Base-by-base conservation (phyloP, 2,113 vertebrate genomes). In the Axis porcinus region DNA sequence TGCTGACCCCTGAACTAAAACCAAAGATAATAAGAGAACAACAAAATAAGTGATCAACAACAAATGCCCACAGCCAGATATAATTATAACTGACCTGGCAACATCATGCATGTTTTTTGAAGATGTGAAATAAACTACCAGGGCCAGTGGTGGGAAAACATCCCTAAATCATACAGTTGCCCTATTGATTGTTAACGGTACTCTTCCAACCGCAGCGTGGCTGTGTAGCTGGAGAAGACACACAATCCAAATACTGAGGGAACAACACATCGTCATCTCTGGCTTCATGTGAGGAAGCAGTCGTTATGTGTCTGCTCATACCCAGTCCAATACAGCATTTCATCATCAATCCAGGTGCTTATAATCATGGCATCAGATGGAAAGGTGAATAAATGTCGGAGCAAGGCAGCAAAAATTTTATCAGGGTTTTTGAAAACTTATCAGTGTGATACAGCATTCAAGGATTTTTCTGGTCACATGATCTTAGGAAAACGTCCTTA, bases 281-380 rank as follows among this genome's bases (percentile, higher is more conserved):
- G 36, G 5, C 27, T 16, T 76, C 17, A 2, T 2, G 0, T 7
- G 28, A 95, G 74, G 50, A 28, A 10, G 19, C 16, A 12, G 40
- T 88, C 70, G 13, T 8, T 14, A 2, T 5, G 10, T 1, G 27
- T 2, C 27, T 36, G 10, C 47, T 21, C 11, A 78, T 0, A 2
- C 12, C 43, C 50, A 6, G 50, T 23, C 45, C 50, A 52, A 4
- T 3, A 9, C 0, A 3, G 5, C 1, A 9, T 62, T 30, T 43
- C 52, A 19, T 21, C 45, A 13, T 36, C 28, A 33, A 19, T 45
- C 47, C 28, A 4, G 0, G 1, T 13, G 45, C 28, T n/a, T 15
- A 40, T 25, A 12, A 40, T 36, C 52, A 64, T 2, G 6, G 30
- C 33, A 30, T 19, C 6, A 11, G 58, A 92, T 78, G 79, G 16